phyloP scores from a whole-genome alignment of 2,797 vertebrate species.

The Scomberomorus guttatus region DNA sequence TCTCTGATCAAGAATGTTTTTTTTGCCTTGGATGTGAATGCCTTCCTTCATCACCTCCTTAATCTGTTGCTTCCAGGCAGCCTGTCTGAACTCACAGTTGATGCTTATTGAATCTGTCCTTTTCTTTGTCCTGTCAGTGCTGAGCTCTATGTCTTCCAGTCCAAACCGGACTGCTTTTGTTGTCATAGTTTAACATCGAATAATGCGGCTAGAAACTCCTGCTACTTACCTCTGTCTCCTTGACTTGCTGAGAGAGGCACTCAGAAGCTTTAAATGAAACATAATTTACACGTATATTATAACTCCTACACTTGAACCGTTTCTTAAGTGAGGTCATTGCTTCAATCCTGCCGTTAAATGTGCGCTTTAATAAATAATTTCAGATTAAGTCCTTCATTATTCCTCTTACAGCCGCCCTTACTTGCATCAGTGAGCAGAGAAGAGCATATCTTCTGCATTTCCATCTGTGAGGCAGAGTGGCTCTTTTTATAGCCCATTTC shows the following conservation, averaged over 20 bases:
- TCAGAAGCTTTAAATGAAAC: constrained; percentile 16
- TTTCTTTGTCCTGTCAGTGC: neutral
- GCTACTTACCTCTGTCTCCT: neutral
- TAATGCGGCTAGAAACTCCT: neutral
- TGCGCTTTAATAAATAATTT: neutral
- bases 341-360: neutral
- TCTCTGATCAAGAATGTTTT: neutral
- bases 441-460: constrained; percentile 25
- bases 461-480: constrained; percentile 19
- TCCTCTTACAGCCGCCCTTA: constrained; percentile 11
- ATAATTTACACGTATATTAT: neutral
- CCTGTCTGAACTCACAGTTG: constrained; percentile 3
- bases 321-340: neutral
- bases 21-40: neutral
- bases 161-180: neutral
- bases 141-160: neutral
- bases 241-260: neutral
- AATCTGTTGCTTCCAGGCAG: neutral
- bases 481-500: constrained; percentile 38
- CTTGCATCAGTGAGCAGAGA: constrained; percentile 28
- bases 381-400: constrained; percentile 13
- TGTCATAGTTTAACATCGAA: neutral
- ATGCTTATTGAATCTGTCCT: neutral
- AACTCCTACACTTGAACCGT: constrained; percentile 6
- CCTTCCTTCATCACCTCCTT: neutral